Percentiles rank a stretch among this genome's conserved stretches.
Evolutionary conservation across 2,888 invertebrate species (phyloP).

Genomic region (Coecobrya sp.): DNA sequence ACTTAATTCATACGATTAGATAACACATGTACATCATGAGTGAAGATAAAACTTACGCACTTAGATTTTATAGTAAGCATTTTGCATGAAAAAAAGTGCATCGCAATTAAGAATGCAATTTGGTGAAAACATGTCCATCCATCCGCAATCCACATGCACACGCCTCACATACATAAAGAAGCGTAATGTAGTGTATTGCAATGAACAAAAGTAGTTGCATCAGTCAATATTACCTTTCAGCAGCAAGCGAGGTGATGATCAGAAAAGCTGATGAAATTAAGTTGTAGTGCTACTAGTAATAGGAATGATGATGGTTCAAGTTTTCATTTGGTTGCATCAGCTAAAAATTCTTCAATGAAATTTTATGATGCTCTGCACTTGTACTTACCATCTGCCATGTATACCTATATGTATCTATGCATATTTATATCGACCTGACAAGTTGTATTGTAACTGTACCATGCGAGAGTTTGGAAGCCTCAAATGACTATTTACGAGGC

Average conservation of each 20-base stretch:
- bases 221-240: neutral
- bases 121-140: neutral
- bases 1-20: neutral
- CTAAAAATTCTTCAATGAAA: constrained; percentile 64
- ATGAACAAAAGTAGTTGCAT: constrained; percentile 9
- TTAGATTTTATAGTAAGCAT: neutral
- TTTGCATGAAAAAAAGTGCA: neutral
- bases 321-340: constrained; percentile 66
- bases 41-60: neutral
- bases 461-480: no score
- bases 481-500: no score
- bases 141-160: neutral
- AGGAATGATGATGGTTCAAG: constrained; percentile 59
- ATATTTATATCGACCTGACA: no score
- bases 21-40: neutral
- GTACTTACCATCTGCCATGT: neutral
- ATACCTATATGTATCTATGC: neutral
- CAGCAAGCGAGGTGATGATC: constrained; percentile 48
- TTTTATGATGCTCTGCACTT: neutral
- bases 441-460: no score
- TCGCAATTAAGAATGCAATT: constrained; percentile 30
- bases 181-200: neutral
- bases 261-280: constrained; percentile 18
- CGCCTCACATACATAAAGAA: neutral
- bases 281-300: neutral